These are phyloP conservation scores for Mormyrops boulengeri DNA, from an alignment of 2,797 vertebrate genomes.

Conservation along the genomic window DNA sequence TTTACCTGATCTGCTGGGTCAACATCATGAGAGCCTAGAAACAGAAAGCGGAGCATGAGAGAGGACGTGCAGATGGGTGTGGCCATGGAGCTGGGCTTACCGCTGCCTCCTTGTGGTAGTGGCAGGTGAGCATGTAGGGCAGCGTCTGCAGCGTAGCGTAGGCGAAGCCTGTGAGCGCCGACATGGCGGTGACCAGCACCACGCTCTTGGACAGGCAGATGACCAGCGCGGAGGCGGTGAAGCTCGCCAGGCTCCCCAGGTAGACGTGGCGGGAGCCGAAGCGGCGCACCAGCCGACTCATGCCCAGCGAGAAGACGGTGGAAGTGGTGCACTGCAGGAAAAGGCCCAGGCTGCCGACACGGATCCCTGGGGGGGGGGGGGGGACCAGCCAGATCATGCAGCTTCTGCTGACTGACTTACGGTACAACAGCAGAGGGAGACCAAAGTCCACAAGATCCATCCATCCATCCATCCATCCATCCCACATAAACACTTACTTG, in stretches of 20 bases:
- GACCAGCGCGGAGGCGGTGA: constrained; percentile 61
- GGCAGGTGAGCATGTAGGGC: constrained; percentile 71
- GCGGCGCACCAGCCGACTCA: constrained; percentile 60
- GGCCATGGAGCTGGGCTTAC: constrained; percentile 30
- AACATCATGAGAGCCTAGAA: too few relatives aligned
- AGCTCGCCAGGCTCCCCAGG: constrained; percentile 69
- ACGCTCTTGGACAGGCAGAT: constrained; percentile 69
- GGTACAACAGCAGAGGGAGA: background rate
- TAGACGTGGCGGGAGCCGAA: constrained; percentile 65
- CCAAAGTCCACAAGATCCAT: background rate
- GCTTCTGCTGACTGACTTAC: background rate
- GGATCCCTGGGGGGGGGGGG: constrained; percentile 54
- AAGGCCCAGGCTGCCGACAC: constrained; percentile 70
- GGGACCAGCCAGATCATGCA: too few relatives aligned
- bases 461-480: background rate
- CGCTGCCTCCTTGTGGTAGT: constrained; percentile 71
- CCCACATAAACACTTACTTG: background rate
- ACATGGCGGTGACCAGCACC: constrained; percentile 62
- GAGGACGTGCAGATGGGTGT: background rate
- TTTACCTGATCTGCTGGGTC: background rate
- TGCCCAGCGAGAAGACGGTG: constrained; percentile 66
- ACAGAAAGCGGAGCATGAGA: background rate
- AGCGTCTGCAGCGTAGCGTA: constrained; percentile 71
- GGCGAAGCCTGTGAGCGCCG: constrained; percentile 67
- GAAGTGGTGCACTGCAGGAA: constrained; percentile 74